Percentiles rank a stretch among this genome's conserved stretches.
These are phyloP conservation scores for Schrankia costaestrigalis DNA, from an alignment of 2,888 invertebrate genomes.

Conservation along the genomic window DNA sequence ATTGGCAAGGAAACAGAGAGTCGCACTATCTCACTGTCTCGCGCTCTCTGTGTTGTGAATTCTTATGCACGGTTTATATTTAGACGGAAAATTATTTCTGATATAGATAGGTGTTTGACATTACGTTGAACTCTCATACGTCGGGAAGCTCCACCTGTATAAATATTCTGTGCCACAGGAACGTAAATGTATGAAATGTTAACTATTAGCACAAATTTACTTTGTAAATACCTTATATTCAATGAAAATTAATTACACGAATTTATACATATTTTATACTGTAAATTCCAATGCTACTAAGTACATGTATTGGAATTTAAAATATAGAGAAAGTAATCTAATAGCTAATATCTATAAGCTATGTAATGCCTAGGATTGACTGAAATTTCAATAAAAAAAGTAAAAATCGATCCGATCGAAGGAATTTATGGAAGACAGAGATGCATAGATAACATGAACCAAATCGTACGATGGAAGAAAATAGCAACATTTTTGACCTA, in stretches of 20 bases:
- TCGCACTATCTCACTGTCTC: slow-evolving; percentile 80
- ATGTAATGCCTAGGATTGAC: too few species aligned
- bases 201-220: slow-evolving; percentile 18
- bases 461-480: too few species aligned
- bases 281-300: too few species aligned
- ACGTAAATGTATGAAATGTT: slow-evolving; percentile 25
- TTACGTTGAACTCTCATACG: slow-evolving; percentile 81
- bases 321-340: too few species aligned
- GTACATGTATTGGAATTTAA: too few species aligned
- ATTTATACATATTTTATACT: too few species aligned
- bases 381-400: too few species aligned
- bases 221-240: slow-evolving; percentile 3
- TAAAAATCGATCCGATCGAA: too few species aligned
- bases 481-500: too few species aligned
- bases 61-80: slow-evolving; percentile 79
- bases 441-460: too few species aligned
- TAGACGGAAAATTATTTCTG: slow-evolving; percentile 78
- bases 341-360: too few species aligned
- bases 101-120: slow-evolving; percentile 81
- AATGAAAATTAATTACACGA: neutral
- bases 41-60: slow-evolving; percentile 78
- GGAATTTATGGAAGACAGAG: too few species aligned
- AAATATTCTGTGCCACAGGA: slow-evolving; percentile 54
- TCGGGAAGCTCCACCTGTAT: slow-evolving; percentile 76
- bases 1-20: slow-evolving; percentile 78